Percentiles rank a stretch among this genome's conserved stretches.
Evolutionary conservation across 2,113 vertebrate genomes (phyloP).

Genomic region (Podarcis muralis): DNA sequence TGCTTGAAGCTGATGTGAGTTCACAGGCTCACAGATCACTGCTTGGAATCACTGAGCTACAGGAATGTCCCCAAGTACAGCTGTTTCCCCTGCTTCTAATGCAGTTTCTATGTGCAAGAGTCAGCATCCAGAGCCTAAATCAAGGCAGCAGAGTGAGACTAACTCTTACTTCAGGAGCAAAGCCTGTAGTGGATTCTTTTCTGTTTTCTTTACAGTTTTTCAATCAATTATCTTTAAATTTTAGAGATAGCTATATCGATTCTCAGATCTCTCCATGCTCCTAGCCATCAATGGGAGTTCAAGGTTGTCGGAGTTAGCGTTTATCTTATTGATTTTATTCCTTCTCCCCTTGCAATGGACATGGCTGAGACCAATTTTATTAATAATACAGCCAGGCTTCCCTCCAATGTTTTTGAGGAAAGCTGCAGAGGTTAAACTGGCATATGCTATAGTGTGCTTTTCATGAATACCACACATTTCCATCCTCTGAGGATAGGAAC

Average conservation of each 20-base stretch:
- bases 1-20: not conserved
- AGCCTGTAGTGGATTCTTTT: slow-evolving; percentile 31
- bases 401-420: slow-evolving; percentile 17
- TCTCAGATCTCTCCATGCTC: slow-evolving; percentile 33
- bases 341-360: slow-evolving; percentile 11
- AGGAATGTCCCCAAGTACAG: slow-evolving; percentile 54
- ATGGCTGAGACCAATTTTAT: slow-evolving; percentile 55
- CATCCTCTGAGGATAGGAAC: slow-evolving; percentile 20
- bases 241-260: slow-evolving; percentile 53
- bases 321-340: slow-evolving; percentile 60
- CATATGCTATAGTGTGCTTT: slow-evolving; percentile 4
- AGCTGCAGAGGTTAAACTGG: slow-evolving; percentile 25
- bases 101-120: slow-evolving; percentile 9
- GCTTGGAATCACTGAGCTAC: slow-evolving; percentile 42
- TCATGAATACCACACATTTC: slow-evolving; percentile 46
- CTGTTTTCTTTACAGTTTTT: slow-evolving; percentile 47
- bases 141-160: slow-evolving; percentile 1
- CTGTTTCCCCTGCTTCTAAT: slow-evolving; percentile 31
- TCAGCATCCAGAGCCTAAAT: slow-evolving; percentile 10
- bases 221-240: slow-evolving; percentile 51
- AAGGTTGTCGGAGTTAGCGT: slow-evolving; percentile 49
- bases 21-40: not conserved
- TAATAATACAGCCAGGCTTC: slow-evolving; percentile 51
- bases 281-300: slow-evolving; percentile 46
- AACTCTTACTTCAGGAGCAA: slow-evolving; percentile 41